Evolutionary conservation across 2,797 vertebrate genomes (phyloP).

Genomic region (Alcedo atthis): DNA sequence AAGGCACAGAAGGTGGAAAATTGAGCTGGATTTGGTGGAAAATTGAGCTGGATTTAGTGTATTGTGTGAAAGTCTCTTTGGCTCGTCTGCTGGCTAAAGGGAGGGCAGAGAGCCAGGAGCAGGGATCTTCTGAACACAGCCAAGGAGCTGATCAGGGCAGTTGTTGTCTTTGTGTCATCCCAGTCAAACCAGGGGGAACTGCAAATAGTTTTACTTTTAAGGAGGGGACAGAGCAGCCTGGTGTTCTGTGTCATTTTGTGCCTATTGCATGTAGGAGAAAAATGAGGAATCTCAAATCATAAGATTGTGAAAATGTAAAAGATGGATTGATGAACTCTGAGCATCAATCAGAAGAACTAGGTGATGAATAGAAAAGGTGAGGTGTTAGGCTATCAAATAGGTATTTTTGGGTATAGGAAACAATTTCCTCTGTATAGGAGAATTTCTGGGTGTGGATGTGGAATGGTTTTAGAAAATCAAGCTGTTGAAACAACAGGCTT

Average conservation of each 20-base stretch:
- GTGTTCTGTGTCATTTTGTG: neutral
- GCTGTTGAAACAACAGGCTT: neutral
- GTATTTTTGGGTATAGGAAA: neutral
- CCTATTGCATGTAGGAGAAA: neutral
- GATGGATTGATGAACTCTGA: neutral
- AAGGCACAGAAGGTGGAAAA: neutral
- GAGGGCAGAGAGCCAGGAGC: neutral
- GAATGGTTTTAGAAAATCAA: neutral
- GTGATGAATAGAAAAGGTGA: neutral
- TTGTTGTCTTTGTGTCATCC: fast-evolving
- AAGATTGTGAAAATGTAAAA: too few species aligned
- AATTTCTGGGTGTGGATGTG: neutral
- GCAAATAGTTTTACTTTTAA: neutral
- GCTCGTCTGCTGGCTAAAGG: neutral
- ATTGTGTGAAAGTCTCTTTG: neutral
- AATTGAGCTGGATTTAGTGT: conserved; percentile 8
- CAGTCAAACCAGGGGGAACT: neutral
- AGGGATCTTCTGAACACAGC: neutral
- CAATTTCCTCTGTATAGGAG: neutral
- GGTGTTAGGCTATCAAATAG: neutral
- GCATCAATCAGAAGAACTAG: neutral
- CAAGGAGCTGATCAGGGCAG: neutral
- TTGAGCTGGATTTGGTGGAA: neutral
- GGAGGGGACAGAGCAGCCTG: neutral
- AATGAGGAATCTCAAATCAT: neutral